Evolutionary conservation across 2,113 vertebrate genomes (phyloP).

Genomic region (Calyptomena viridis): DNA sequence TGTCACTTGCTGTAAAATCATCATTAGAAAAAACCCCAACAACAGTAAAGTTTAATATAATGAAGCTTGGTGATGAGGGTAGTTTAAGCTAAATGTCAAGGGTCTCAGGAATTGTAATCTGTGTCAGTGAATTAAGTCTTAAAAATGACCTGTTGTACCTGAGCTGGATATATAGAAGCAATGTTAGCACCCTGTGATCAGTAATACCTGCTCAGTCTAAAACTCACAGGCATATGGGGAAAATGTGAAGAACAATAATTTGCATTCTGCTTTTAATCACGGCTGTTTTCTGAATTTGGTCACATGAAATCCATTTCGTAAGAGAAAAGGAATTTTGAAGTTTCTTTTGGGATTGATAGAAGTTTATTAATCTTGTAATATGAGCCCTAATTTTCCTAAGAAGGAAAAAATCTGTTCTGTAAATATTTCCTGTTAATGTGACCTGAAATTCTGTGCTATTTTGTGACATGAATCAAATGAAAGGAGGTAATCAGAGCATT

Average conservation of each 20-base stretch:
- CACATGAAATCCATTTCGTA: conserved; percentile 17
- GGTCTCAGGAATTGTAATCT: neutral
- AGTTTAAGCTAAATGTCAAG: neutral
- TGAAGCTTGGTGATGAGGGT: neutral
- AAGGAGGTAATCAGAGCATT: neutral
- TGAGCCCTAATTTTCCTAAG: conserved; percentile 25
- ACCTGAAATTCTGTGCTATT: neutral
- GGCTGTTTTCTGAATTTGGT: conserved; percentile 18
- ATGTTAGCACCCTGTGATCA: neutral
- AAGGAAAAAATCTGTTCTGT: conserved; percentile 23
- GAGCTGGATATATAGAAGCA: neutral
- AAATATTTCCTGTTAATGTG: neutral
- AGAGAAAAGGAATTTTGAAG: conserved; percentile 55
- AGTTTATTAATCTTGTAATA: conserved; percentile 44
- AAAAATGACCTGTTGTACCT: neutral
- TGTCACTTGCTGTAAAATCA: neutral
- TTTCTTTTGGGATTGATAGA: conserved; percentile 56
- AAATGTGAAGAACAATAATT: neutral
- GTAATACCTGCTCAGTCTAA: neutral
- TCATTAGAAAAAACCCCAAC: neutral
- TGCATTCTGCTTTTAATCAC: conserved; percentile 43
- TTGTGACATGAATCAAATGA: neutral
- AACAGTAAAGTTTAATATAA: neutral
- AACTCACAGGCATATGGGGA: neutral
- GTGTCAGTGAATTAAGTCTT: neutral